phyloP scores from a whole-genome alignment of 2,888 invertebrate genomes.

The Gari tellinella region DNA sequence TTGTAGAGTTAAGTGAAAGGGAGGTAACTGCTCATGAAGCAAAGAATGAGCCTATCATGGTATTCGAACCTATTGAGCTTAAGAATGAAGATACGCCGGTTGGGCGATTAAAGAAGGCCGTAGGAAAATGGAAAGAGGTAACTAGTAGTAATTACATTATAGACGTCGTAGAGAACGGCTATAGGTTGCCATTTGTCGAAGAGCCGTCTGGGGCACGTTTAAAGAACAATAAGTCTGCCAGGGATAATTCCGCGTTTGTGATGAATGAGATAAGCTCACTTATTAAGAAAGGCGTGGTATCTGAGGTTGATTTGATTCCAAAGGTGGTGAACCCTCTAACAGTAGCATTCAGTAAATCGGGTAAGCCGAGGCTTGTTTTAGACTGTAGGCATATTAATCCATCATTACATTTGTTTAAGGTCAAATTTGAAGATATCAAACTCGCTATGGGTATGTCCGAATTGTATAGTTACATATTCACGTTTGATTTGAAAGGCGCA shows the following conservation, averaged over 20 bases:
- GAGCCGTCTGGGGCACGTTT: constrained; percentile 10
- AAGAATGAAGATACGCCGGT: too few species aligned
- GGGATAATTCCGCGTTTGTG: constrained; percentile 41
- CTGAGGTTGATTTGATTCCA: constrained; percentile 11
- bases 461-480: constrained; percentile 7
- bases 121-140: constrained; percentile 8
- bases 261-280: constrained; percentile 24
- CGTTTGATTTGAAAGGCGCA: constrained; percentile 27
- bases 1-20: too few species aligned
- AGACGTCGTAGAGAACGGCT: constrained; percentile 29
- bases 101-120: not conserved
- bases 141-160: constrained; percentile 24
- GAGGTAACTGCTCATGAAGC: too few species aligned
- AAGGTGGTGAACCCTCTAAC: constrained; percentile 46
- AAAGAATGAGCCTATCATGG: too few species aligned
- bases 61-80: too few species aligned
- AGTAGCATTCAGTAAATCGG: constrained; percentile 34
- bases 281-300: constrained; percentile 36
- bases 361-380: constrained; percentile 28
- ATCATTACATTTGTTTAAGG: constrained; percentile 24
- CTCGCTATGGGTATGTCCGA: constrained; percentile 28
- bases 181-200: constrained; percentile 38
- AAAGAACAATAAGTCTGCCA: constrained; percentile 41
- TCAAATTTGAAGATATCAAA: constrained; percentile 31
- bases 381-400: constrained; percentile 38